phyloP scores from a whole-genome alignment of 1,140 invertebrate genomes.

The Caenorhabditis tropicalis region DNA sequence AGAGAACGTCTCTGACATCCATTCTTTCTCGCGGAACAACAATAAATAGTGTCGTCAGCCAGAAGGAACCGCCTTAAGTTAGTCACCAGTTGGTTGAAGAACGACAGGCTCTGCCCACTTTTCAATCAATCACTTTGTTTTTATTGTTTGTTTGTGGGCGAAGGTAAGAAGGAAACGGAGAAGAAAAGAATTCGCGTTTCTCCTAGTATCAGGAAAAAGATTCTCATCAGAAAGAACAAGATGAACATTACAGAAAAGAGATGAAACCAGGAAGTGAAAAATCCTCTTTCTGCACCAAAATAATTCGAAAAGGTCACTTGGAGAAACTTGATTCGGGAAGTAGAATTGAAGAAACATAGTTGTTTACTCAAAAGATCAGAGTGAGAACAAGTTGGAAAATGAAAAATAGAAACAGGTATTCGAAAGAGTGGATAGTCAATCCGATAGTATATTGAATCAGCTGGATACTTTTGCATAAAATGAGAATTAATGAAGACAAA shows the following conservation, averaged over 20 bases:
- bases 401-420: background rate
- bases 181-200: background rate
- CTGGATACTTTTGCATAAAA: no score
- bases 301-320: background rate
- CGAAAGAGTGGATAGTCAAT: background rate
- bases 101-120: constrained; percentile 1
- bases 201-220: background rate
- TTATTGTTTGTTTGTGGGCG: constrained; percentile 24
- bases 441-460: no score
- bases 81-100: background rate
- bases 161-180: no score
- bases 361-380: background rate
- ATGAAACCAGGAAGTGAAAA: background rate
- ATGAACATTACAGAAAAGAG: background rate
- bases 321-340: background rate
- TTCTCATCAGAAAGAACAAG: background rate
- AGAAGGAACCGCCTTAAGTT: constrained; percentile 1
- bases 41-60: constrained; percentile 28
- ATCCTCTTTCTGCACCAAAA: background rate
- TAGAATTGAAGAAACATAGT: background rate
- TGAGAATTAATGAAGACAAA: no score
- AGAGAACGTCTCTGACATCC: background rate
- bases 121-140: constrained; percentile 31
- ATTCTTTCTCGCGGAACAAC: background rate
- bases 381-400: background rate